Evolutionary conservation across 2,888 invertebrate genomes (phyloP), one percentile per base, ranked within the genome.

Genomic region (Ophonus ardosiacus): DNA sequence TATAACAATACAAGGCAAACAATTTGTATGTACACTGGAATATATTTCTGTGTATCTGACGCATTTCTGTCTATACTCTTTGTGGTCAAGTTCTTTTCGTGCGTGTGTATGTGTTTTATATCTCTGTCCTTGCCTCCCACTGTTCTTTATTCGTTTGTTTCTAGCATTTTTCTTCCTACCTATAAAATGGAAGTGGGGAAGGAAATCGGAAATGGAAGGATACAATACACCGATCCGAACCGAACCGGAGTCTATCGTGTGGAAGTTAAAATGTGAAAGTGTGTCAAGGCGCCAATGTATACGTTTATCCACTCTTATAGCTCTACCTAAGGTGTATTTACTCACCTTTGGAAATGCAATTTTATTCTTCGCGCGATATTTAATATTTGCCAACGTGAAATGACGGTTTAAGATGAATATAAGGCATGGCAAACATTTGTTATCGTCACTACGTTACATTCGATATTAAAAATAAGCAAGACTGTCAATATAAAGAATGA

Each of bases 191-290:
- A 78, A 78, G 15, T 31, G 24, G 31, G 4, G 56, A 24, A 78
- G 24, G 78, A 57, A 78, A 31, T 24, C 21, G 78, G 78, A 78
- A 78, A 78, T 57, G 78, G 78, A 78, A 78, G 57, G 57, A 78
- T 57, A 78, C 78, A 31, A 74, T 43, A 74, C 71, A 24, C 24
- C 43, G 21, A 76, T 51, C 24, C 56, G 78, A 56, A 24, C 24
- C 43, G 21, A 76, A 76, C 56, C 56, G 78, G 24, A 57, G 31
- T 56, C 56, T 78, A 78, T 78, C 57, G 31, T 21, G n/a, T 78
- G 78, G 31, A 78, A 78, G 78, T 57, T 57, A 78, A 78, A 78
- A 21, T 78, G 57, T 78, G 31, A 78, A 43, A 74, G 71, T 43
- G 31, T 40, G 68, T 68, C 17, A 74, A 51, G 18, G 71, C 40